Percentiles rank a stretch among this genome's conserved stretches.
phyloP scores from a whole-genome alignment of 2,888 invertebrate species.

The Pheosia tremula region DNA sequence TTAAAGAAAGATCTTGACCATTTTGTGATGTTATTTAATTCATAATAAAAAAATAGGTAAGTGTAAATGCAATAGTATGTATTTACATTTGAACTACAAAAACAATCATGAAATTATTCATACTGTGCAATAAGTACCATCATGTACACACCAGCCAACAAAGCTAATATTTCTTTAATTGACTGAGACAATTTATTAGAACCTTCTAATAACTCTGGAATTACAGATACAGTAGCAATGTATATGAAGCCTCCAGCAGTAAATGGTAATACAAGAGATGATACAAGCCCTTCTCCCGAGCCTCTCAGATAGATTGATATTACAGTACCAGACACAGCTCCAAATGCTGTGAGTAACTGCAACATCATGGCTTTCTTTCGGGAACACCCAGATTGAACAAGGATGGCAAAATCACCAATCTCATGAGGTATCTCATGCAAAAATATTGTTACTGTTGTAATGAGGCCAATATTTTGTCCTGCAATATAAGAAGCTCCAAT shows the following conservation, averaged over 20 bases:
- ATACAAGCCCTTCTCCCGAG: conserved; percentile 87
- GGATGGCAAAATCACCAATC: conserved; percentile 99
- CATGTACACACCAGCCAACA: conserved; percentile 95
- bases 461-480: conserved; percentile 92
- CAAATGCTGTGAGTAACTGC: conserved; percentile 97
- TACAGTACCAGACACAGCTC: conserved; percentile 97
- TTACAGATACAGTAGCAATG: conserved; percentile 99
- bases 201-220: conserved; percentile 97
- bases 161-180: conserved; percentile 94
- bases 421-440: conserved; percentile 99
- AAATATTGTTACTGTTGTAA: conserved; percentile 98
- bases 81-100: conserved; percentile 23
- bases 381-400: conserved; percentile 98
- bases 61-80: conserved; percentile 26
- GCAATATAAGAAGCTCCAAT: conserved; percentile 99
- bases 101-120: conserved; percentile 53
- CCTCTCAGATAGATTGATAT: conserved; percentile 94
- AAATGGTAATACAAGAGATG: conserved; percentile 97
- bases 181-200: conserved; percentile 94
- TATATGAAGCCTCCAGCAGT: conserved; percentile 99
- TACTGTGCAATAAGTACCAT: conserved; percentile 96
- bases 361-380: conserved; percentile 97
- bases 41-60: conserved; percentile 18
- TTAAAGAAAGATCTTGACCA: conserved; percentile 6
- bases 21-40: conserved; percentile 26